phyloP scores from a whole-genome alignment of 1,140 invertebrate species.

The Patella vulgata region DNA sequence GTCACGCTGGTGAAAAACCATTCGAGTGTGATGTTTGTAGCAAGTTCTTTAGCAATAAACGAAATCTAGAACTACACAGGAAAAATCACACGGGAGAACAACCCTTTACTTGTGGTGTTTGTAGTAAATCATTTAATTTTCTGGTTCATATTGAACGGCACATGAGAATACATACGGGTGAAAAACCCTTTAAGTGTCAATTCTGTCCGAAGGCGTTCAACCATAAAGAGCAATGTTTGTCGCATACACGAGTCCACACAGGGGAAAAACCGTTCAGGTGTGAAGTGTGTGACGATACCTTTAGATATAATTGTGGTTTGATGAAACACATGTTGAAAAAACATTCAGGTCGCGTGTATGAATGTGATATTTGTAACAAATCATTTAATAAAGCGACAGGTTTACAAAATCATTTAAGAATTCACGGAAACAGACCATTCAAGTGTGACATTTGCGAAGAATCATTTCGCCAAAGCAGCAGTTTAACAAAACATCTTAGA shows the following conservation, averaged over 20 bases:
- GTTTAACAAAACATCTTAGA: constrained; percentile 20
- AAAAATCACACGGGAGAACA: constrained; percentile 28
- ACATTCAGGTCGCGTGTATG: constrained; percentile 25
- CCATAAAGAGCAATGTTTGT: too few species aligned
- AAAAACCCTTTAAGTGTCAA: constrained; percentile 85
- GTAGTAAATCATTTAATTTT: constrained; percentile 87
- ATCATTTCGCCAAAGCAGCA: constrained; percentile 14
- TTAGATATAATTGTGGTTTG: constrained; percentile 26
- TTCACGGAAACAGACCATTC: constrained; percentile 29
- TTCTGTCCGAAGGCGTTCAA: too few species aligned
- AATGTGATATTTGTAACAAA: constrained; percentile 92
- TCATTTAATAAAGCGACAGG: constrained; percentile 96
- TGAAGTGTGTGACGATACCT: constrained; percentile 45
- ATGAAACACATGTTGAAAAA: constrained; percentile 32
- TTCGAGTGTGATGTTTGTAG: constrained; percentile 27
- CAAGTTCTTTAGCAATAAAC: constrained; percentile 18
- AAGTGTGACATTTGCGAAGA: constrained; percentile 24
- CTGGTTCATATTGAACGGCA: constrained; percentile 85
- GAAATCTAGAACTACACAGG: constrained; percentile 21
- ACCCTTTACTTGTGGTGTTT: constrained; percentile 74
- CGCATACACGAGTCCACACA: too few species aligned
- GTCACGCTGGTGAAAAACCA: constrained; percentile 27
- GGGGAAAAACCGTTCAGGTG: constrained; percentile 75
- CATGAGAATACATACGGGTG: too few species aligned
- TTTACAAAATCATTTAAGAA: constrained; percentile 22